phyloP scores from a whole-genome alignment of 2,888 invertebrate species.

The Andrena dorsata region DNA sequence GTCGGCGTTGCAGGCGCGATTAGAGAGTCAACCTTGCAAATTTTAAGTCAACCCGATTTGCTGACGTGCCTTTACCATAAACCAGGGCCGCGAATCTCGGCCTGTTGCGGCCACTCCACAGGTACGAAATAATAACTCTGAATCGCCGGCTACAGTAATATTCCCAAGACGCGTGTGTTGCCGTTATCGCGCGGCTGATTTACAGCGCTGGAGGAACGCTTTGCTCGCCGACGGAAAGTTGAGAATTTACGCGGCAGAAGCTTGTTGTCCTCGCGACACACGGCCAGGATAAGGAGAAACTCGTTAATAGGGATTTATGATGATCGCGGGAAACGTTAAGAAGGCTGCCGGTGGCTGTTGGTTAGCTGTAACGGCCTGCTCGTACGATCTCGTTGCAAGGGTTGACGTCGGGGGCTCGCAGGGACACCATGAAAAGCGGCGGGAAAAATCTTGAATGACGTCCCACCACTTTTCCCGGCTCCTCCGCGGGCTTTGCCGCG shows the following conservation, averaged over 20 bases:
- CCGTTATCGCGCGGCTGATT: conserved; percentile 12
- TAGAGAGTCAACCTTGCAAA: not conserved
- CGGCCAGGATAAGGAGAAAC: conserved; percentile 44
- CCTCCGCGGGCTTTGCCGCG: conserved; percentile 2
- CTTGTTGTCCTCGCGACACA: conserved; percentile 27
- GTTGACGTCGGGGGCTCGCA: conserved; percentile 25
- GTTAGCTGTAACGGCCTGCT: conserved; percentile 62
- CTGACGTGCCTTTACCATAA: not conserved
- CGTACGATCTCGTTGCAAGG: conserved; percentile 51
- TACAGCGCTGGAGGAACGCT: conserved; percentile 13
- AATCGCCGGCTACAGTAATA: not conserved
- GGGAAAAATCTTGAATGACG: conserved; percentile 53
- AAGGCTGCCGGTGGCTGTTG: conserved; percentile 48
- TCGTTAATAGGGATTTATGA: conserved; percentile 73
- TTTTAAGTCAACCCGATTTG: not conserved
- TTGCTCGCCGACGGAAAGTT: conserved; percentile 35
- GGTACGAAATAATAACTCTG: conserved; percentile 11
- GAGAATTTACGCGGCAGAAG: conserved; percentile 8
- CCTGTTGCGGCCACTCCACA: not conserved
- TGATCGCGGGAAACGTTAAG: conserved; percentile 66
- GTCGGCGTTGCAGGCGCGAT: not conserved
- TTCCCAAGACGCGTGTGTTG: not conserved
- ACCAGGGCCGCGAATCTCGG: not conserved
- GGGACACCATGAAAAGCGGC: conserved; percentile 45
- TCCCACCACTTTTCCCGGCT: conserved; percentile 27